phyloP scores from a whole-genome alignment of 2,113 vertebrate species.

The Varanus komodoensis region DNA sequence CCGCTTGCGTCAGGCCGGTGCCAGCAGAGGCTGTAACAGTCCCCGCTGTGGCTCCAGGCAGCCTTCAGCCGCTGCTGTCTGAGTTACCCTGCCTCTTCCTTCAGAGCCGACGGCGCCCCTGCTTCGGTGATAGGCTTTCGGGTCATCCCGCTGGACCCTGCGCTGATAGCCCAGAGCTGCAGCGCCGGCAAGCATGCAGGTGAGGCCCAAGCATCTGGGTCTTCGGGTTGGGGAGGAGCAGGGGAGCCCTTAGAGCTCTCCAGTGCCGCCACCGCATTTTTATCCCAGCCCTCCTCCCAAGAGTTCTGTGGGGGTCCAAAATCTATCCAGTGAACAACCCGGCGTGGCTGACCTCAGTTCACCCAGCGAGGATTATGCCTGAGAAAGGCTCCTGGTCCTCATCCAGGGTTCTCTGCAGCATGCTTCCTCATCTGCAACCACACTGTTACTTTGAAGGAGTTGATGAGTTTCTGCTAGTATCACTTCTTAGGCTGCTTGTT shows the following conservation, averaged over 20 bases:
- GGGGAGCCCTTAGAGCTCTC: neutral
- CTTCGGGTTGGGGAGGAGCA: neutral
- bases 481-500: neutral
- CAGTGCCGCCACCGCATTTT: neutral
- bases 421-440: neutral
- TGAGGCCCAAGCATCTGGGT: neutral
- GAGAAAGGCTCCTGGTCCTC: no score
- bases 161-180: neutral
- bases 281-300: neutral
- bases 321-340: neutral
- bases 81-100: neutral
- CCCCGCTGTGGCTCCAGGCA: neutral
- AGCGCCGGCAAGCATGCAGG: slow-evolving; percentile 6
- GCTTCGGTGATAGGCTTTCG: neutral
- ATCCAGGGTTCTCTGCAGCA: neutral
- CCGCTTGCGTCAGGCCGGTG: neutral
- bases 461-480: neutral
- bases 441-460: neutral
- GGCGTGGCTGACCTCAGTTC: neutral
- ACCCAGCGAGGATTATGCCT: neutral
- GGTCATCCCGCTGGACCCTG: neutral
- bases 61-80: fast-evolving
- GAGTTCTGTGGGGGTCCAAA: neutral
- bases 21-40: neutral
- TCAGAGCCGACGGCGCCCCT: neutral